Evolutionary conservation across 37 sponge, comb jelly and placozoan genomes (phyloP), one percentile per base, ranked within the genome.

Genomic region (Cliona cf. orientalis): DNA sequence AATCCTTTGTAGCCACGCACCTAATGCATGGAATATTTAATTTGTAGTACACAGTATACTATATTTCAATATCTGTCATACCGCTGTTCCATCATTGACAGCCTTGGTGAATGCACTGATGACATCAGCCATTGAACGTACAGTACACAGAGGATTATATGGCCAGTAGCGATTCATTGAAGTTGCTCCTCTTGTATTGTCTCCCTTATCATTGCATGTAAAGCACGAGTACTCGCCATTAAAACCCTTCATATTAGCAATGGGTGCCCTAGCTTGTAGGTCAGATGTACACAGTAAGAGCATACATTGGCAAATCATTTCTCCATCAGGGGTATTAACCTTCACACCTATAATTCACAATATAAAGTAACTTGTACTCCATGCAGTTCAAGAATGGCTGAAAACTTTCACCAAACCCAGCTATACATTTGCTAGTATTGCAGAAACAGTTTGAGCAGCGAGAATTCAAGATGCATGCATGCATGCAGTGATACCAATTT

Each of bases 161-260:
- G 66, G 66, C 66, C 66, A 65, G 32, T 34, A 3, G 2, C 66
- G 31, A 3, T 65, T 32, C 2, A 32, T 2, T 65, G 35, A 6
- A 32, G 2, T 3, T 26, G 35, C 26, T 34, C 66, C 35, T 65
- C 33, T 2, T 34, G 14, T 14, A 49, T 49, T 49, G 53, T 65
- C 66, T 2, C 66, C 66, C 26, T n/a, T 19, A 29, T 65, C 66
- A 9, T 5, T 6, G 6, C 66, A 65, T 4, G 36, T 2, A 31
- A 19, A 29, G 6, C 66, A 65, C 4, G 35, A 4, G 32, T 65
- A 65, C 3, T 2, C 35, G 28, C 66, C 66, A 26, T 65, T 65
- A 33, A 29, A 65, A 9, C 19, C 35, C 35, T 65, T 65, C 66
- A 65, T 65, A 53, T 74, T 74, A 11, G 74, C 32, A 56, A 74